Evolutionary conservation across 2,888 invertebrate genomes (phyloP), one percentile per base, ranked within the genome.

Genomic region (Drosophila neonasuta): DNA sequence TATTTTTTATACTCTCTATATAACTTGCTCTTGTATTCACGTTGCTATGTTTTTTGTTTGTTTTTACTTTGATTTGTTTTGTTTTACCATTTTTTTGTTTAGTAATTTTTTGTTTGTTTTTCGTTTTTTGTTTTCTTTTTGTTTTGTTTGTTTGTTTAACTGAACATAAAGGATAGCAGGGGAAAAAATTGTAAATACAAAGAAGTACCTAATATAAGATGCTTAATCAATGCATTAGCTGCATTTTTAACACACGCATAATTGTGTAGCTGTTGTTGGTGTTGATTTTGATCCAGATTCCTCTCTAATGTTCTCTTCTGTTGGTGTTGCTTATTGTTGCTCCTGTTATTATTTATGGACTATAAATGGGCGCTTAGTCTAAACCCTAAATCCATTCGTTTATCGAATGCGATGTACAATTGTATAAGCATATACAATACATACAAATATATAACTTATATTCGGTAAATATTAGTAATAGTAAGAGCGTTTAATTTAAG

Each of bases 401-500:
- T 59, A 69, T 62, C 60, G 66, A 77, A 86, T 66, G 80, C 71
- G 66, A 63, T 68, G 17, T 72, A 72, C 60, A 74, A 48, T n/a
- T n/a, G 36, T 36, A 36, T 36, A 36, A 36, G n/a, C 36, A 36
- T 36, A 36, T n/a, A 11, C 5, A n/a, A n/a, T 36, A 54, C 48
- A 65, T 51, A 72, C 60, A 73, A 64, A 77, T 69, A 78, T 69
- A 80, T 80, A 86, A 76, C 70, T 78, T 79, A 79, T 74, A 59
- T 86, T 80, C 62, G 59, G 62, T 86, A 86, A 80, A 68, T 78
- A 86, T 81, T 81, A 86, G 85, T 84, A 81, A 81, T 86, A 76
- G 84, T 80, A 80, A 81, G 81, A 86, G 84, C 81, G 60, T 75
- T 80, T 66, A 80, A 83, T 83, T 68, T 73, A 64, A 74, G 70